phyloP scores from a whole-genome alignment of 2,797 vertebrate genomes.

The Ibycter americanus region DNA sequence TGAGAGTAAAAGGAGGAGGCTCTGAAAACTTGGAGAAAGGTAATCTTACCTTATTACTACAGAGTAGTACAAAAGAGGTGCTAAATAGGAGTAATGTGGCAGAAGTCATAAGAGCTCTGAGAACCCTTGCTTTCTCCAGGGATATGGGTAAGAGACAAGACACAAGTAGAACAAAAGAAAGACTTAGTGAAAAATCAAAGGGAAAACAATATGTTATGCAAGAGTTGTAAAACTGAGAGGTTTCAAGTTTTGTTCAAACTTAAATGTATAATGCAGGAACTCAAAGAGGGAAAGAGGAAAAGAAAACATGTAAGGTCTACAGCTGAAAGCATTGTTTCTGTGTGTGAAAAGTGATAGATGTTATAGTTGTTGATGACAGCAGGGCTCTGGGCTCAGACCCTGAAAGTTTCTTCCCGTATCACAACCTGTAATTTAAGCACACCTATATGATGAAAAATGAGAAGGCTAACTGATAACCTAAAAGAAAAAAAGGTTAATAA shows the following conservation, averaged over 20 bases:
- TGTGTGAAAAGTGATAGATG: neutral
- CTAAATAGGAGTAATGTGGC: neutral
- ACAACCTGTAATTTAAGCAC: neutral
- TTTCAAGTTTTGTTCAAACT: neutral
- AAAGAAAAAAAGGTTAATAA: neutral
- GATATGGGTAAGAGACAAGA: neutral
- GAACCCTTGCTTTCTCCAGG: neutral
- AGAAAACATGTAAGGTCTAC: neutral
- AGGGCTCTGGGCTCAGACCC: neutral
- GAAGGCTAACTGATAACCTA: neutral
- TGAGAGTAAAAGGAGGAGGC: constrained; percentile 53
- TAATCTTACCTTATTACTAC: neutral
- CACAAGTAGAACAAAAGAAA: neutral
- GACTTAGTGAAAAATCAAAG: neutral
- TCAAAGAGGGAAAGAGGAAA: neutral
- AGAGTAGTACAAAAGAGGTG: neutral
- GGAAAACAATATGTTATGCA: neutral
- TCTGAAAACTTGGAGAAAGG: constrained; percentile 67
- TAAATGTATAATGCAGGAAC: neutral
- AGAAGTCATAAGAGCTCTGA: neutral
- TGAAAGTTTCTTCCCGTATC: neutral
- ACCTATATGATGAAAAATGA: neutral
- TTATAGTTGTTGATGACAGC: neutral
- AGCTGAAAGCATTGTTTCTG: neutral
- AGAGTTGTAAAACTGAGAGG: neutral